Evolutionary conservation across 2,888 invertebrate genomes (phyloP), one percentile per base, ranked within the genome.

Genomic region (Sphaerophoria rueppellii): DNA sequence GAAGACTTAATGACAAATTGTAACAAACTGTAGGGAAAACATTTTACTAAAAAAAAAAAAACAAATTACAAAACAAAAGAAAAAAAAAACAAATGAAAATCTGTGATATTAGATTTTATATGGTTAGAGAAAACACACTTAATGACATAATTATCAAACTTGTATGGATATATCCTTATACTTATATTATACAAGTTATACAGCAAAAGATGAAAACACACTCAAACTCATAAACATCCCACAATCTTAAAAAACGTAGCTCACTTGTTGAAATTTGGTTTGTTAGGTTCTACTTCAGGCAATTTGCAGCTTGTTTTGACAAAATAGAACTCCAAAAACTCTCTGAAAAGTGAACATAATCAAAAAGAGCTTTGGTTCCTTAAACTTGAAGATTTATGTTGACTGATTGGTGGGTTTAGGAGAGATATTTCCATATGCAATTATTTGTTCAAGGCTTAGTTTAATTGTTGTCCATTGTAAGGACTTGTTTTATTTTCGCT

Each of bases 61-160:
- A n/a, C n/a, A n/a, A n/a, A n/a, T n/a, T n/a, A n/a, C n/a, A n/a
- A n/a, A 34, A 24, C 24, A 24, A 24, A 24, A 24, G 24, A 55
- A 74, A 67, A 78, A 78, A 69, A 85, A 85, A 85, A 55, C 55
- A 81, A 85, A 85, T 76, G 50, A 76, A 76, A 85, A 85, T 85
- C 85, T 85, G 85, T 85, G 85, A 85, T 85, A 85, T 81, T 85
- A 85, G 85, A 77, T 81, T 85, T 85, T 85, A 85, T 83, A 83
- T 80, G 75, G 71, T 80, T 80, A 83, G 74, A 75, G 60, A 70
- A 61, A 72, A 67, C 65, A 81, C 48, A 57, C 55, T 69, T 57
- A 65, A 71, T 9, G 71, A 50, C 50, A 57, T 16, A 60, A 52
- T 70, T 67, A 80, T 79, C 80, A 83, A 76, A 76, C 72, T 80